Percentiles rank a stretch among this genome's conserved stretches.
Evolutionary conservation across 2,888 invertebrate species (phyloP).

Genomic region (Pecten maximus): DNA sequence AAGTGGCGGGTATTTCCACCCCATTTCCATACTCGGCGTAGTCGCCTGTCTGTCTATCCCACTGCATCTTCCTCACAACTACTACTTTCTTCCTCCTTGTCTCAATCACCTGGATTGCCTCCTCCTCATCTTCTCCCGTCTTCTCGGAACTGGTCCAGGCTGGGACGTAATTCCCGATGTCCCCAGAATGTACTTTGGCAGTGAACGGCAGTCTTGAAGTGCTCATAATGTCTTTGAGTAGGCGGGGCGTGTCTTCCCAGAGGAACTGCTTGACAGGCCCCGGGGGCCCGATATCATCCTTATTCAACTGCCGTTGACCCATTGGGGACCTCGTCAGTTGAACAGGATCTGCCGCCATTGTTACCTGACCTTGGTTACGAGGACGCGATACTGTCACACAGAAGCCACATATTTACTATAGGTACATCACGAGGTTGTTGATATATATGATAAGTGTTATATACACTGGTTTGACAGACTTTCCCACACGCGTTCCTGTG

Average conservation of each 20-base stretch:
- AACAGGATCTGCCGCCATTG: conserved; percentile 49
- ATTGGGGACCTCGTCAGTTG: neutral
- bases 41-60: conserved; percentile 74
- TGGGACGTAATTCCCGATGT: conserved; percentile 56
- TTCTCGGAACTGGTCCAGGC: neutral
- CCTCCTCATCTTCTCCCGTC: conserved; percentile 53
- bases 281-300: conserved; percentile 42
- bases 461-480: neutral
- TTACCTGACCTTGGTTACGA: conserved; percentile 47
- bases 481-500: neutral
- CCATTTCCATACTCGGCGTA: conserved; percentile 71
- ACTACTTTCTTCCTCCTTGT: conserved; percentile 71
- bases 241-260: conserved; percentile 70
- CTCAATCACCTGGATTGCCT: conserved; percentile 70
- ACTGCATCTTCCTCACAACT: conserved; percentile 71
- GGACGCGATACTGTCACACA: conserved; percentile 39
- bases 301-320: neutral
- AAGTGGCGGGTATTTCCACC: conserved; percentile 71
- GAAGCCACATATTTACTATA: neutral
- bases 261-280: conserved; percentile 52
- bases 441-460: neutral
- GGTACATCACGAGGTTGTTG: neutral
- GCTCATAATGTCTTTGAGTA: conserved; percentile 68
- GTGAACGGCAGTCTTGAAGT: conserved; percentile 61
- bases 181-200: conserved; percentile 61